Percentiles rank a stretch among this genome's conserved stretches.
Conservation (phyloP, 2,888 invertebrate species). For the Drosophila ustulata region DNA sequence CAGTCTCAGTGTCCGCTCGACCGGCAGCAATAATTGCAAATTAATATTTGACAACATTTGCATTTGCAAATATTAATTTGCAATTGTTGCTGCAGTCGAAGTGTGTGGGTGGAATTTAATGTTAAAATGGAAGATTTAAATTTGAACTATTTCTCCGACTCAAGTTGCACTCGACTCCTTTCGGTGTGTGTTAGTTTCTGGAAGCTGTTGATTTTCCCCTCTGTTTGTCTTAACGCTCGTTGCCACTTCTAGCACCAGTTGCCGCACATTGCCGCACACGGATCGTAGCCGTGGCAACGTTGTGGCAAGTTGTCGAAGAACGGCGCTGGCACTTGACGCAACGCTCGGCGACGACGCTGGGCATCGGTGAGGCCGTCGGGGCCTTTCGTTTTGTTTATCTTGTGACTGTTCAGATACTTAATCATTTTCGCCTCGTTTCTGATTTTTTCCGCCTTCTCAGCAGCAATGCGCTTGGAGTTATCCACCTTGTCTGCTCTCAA, state of each 20-base stretch:
- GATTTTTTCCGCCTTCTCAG: not conserved
- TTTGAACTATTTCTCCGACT: not conserved
- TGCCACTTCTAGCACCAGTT: not conserved
- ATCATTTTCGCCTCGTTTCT: slow-evolving; percentile 8
- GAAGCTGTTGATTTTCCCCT: slow-evolving; percentile 1
- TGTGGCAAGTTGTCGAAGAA: slow-evolving; percentile 63
- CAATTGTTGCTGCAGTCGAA: slow-evolving; percentile 4
- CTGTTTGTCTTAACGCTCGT: not conserved
- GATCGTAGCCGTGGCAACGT: slow-evolving; percentile 59
- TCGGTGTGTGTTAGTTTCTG: not conserved
- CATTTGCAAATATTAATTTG: slow-evolving; percentile 12
- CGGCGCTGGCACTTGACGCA: slow-evolving; percentile 54
- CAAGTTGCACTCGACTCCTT: not conserved
- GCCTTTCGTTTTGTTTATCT: slow-evolving; percentile 20
- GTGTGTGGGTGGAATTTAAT: not conserved
- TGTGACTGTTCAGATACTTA: slow-evolving; percentile 6
- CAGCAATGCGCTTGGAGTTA: slow-evolving; percentile 31
- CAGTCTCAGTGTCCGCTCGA: not conserved
- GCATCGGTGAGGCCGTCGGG: slow-evolving; percentile 54
- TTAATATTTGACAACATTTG: slow-evolving; percentile 12
- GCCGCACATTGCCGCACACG: slow-evolving; percentile 21
- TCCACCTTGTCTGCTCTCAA: slow-evolving; percentile 8
- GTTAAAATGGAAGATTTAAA: not conserved
- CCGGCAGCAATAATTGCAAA: slow-evolving; percentile 5
- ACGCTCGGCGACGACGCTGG: slow-evolving; percentile 47